phyloP scores from a whole-genome alignment of 2,797 vertebrate genomes.

The Macrochelys suwanniensis region DNA sequence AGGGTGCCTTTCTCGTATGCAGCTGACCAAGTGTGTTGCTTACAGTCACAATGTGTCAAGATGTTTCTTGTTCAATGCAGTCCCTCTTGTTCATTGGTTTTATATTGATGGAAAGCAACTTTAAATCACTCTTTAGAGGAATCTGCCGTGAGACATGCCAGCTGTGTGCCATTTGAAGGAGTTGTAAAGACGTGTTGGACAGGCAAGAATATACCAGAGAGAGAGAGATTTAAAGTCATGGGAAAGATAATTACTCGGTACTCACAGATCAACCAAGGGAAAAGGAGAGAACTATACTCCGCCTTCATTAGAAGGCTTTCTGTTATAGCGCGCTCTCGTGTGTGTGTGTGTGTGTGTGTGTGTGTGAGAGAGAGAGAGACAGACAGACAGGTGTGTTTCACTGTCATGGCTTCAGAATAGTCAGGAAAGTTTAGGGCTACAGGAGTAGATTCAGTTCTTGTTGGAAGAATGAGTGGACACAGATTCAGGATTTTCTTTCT shows the following conservation, averaged over 20 bases:
- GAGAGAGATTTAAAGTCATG: slow-evolving; percentile 79
- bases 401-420: slow-evolving; percentile 29
- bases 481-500: background rate
- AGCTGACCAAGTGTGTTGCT: slow-evolving; percentile 75
- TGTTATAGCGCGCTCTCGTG: background rate
- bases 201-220: slow-evolving; percentile 73
- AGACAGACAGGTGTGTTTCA: slow-evolving; percentile 62
- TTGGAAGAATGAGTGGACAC: background rate
- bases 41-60: slow-evolving; percentile 73
- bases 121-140: slow-evolving; percentile 79
- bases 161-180: slow-evolving; percentile 80
- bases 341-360: too few relatives aligned
- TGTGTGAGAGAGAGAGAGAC: background rate
- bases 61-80: slow-evolving; percentile 61
- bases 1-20: slow-evolving; percentile 36
- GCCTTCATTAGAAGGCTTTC: slow-evolving; percentile 58
- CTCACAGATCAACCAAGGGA: slow-evolving; percentile 68
- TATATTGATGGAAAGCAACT: slow-evolving; percentile 78
- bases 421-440: background rate
- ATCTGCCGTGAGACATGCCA: slow-evolving; percentile 73
- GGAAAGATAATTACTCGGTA: slow-evolving; percentile 78
- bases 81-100: slow-evolving; percentile 71
- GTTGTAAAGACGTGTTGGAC: slow-evolving; percentile 75
- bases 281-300: slow-evolving; percentile 50
- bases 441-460: background rate